phyloP scores from a whole-genome alignment of 2,888 invertebrate species.

The Cephus pulcher region DNA sequence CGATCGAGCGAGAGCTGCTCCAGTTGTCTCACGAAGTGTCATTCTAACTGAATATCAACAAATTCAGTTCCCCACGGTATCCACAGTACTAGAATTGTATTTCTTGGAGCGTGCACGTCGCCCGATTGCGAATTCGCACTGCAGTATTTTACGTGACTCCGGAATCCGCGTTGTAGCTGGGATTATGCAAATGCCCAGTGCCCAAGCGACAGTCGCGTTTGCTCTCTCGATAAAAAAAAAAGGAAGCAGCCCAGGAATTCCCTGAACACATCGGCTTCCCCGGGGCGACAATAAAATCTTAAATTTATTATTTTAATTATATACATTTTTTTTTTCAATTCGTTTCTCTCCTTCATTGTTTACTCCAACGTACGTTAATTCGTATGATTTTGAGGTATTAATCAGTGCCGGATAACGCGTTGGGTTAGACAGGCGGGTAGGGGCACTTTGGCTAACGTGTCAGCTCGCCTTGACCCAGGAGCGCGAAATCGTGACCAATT shows the following conservation, averaged over 20 bases:
- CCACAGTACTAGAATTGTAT: background rate
- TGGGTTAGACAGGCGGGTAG: background rate
- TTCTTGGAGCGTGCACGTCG: background rate
- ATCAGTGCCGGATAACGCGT: background rate
- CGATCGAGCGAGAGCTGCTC: constrained; percentile 21
- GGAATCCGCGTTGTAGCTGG: background rate
- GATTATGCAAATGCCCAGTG: background rate
- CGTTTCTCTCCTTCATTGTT: background rate
- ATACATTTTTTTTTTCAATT: background rate
- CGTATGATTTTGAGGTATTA: background rate
- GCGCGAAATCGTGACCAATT: background rate
- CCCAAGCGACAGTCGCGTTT: background rate
- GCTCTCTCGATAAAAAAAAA: background rate
- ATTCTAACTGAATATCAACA: constrained; percentile 47
- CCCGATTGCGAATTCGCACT: background rate
- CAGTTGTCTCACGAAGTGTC: constrained; percentile 42
- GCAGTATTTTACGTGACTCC: background rate
- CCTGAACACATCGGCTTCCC: background rate
- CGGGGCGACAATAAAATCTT: background rate
- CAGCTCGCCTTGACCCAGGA: background rate
- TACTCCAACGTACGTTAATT: background rate
- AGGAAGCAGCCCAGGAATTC: background rate
- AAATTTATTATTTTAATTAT: background rate
- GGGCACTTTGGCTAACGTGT: background rate
- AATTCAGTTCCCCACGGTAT: constrained; percentile 30